phyloP scores from a whole-genome alignment of 2,888 invertebrate species.

The Stenolophus ochropezus region DNA sequence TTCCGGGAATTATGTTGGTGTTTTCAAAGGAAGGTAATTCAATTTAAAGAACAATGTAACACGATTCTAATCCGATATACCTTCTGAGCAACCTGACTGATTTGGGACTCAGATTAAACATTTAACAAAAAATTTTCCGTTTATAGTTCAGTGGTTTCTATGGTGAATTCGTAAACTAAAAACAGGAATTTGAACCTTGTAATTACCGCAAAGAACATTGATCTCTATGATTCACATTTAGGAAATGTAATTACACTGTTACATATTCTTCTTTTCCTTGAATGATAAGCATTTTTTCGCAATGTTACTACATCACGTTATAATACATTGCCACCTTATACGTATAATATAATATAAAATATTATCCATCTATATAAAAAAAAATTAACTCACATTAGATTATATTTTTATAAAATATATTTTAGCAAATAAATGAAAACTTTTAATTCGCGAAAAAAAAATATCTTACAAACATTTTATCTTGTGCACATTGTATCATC shows the following conservation, averaged over 20 bases:
- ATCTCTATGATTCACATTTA: not conserved
- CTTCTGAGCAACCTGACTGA: not conserved
- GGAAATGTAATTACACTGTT: not conserved
- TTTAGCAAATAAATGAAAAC: no score
- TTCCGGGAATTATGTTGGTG: conserved; percentile 1
- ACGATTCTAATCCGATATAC: not conserved
- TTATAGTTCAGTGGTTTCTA: not conserved
- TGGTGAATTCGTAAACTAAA: not conserved
- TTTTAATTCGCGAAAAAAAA: no score
- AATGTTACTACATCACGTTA: no score
- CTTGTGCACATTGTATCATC: no score
- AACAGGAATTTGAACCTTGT: not conserved
- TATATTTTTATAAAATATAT: no score
- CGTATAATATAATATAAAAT: no score
- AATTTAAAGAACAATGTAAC: conserved; percentile 25
- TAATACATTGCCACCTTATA: no score
- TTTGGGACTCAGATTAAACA: not conserved
- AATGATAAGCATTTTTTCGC: no score
- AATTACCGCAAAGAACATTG: not conserved
- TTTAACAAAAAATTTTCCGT: not conserved
- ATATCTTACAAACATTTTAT: no score
- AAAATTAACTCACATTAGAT: no score
- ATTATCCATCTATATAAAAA: no score
- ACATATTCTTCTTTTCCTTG: no score
- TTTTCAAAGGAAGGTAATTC: conserved; percentile 24